Conservation (phyloP, 2,113 vertebrate species). For the Nibea albiflora region DNA sequence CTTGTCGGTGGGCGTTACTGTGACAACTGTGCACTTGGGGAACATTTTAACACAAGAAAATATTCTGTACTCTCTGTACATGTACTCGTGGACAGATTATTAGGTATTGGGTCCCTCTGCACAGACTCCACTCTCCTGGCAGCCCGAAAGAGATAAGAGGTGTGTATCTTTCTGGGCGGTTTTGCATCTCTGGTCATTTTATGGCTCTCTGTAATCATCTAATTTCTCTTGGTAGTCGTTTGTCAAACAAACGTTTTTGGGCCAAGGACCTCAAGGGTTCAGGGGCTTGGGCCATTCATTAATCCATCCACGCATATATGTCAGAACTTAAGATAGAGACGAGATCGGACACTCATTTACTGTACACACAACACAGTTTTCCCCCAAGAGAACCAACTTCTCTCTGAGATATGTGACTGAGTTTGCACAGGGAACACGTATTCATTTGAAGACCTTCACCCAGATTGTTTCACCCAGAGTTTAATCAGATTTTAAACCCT, state of each 20-base stretch:
- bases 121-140: background rate
- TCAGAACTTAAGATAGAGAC: background rate
- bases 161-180: background rate
- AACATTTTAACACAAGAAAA: too few relatives aligned
- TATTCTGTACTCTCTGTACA: too few relatives aligned
- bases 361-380: background rate
- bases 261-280: background rate
- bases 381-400: background rate
- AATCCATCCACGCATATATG: background rate
- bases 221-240: background rate
- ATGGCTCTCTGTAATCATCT: background rate
- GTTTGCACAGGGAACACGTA: conserved; percentile 14
- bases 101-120: background rate
- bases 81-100: background rate
- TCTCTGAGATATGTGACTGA: conserved; percentile 7
- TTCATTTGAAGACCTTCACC: conserved; percentile 25
- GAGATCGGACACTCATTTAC: conserved; percentile 25
- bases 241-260: background rate
- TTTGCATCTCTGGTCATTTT: background rate
- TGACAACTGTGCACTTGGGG: background rate
- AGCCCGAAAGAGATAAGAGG: background rate
- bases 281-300: background rate
- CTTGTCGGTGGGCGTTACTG: background rate
- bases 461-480: conserved; percentile 6
- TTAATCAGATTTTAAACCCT: conserved; percentile 15